Conservation (phyloP, 2,113 vertebrate species). For the Myotis brandtii region DNA sequence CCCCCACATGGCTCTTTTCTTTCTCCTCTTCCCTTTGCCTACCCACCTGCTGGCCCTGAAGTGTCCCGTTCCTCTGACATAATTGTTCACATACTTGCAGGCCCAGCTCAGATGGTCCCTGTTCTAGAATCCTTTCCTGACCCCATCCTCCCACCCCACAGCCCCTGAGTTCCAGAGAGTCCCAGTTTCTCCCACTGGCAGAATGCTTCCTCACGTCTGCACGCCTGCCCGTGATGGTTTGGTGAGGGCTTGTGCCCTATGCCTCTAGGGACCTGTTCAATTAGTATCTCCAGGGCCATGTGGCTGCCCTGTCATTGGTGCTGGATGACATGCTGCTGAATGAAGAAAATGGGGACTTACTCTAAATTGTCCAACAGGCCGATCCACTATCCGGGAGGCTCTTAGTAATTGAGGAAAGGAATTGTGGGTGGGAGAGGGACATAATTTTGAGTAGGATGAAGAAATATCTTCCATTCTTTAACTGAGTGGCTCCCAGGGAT, state of each 20-base stretch:
- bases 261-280: neutral
- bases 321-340: neutral
- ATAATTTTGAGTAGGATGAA: neutral
- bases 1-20: neutral
- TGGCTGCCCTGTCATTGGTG: neutral
- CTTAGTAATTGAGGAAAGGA: neutral
- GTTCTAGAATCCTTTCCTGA: neutral
- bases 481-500: neutral
- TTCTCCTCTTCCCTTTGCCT: neutral
- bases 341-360: neutral
- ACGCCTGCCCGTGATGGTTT: rapidly evolving
- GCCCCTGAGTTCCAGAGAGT: neutral
- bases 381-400: neutral
- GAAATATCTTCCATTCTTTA: neutral
- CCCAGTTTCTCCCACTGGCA: neutral
- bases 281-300: no score
- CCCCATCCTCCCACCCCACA: rapidly evolving
- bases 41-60: neutral
- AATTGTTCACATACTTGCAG: neutral
- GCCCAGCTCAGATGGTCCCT: neutral
- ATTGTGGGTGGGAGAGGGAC: neutral
- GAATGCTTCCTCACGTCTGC: neutral
- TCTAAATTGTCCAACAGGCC: neutral
- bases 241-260: neutral
- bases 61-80: neutral